These are phyloP conservation scores for Cepphus grylle DNA, from an alignment of 2,113 vertebrate species.

Conservation along the genomic window DNA sequence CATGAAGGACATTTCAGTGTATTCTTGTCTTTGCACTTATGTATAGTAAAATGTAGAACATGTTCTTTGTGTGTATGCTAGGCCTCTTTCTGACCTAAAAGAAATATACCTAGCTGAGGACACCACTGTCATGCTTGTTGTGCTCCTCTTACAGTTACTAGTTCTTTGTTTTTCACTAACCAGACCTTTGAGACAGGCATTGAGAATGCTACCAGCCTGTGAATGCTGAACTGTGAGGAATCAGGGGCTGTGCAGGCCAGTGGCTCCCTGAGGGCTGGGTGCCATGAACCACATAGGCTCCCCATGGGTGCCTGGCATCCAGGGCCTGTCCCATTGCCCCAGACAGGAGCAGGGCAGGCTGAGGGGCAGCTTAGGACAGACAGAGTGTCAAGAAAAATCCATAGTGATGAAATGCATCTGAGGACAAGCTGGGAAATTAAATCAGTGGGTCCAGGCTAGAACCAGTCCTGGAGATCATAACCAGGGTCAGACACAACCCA, in stretches of 20 bases:
- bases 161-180: background rate
- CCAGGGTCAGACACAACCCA: background rate
- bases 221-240: background rate
- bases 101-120: background rate
- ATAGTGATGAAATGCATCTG: background rate
- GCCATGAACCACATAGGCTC: background rate
- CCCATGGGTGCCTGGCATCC: background rate
- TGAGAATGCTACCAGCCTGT: background rate
- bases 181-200: background rate
- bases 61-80: background rate
- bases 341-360: accelerated
- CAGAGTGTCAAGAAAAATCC: background rate
- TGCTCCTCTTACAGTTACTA: background rate
- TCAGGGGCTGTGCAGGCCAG: background rate
- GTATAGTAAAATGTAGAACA: background rate
- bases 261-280: background rate
- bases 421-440: background rate
- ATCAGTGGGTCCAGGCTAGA: background rate
- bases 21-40: background rate
- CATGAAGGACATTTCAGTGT: background rate
- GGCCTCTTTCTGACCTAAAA: background rate
- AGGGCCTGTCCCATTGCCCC: background rate
- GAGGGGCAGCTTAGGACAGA: background rate
- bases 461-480: background rate
- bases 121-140: accelerated